Evolutionary conservation across 2,113 vertebrate genomes (phyloP).

Genomic region (Xiphorhynchus elegans): DNA sequence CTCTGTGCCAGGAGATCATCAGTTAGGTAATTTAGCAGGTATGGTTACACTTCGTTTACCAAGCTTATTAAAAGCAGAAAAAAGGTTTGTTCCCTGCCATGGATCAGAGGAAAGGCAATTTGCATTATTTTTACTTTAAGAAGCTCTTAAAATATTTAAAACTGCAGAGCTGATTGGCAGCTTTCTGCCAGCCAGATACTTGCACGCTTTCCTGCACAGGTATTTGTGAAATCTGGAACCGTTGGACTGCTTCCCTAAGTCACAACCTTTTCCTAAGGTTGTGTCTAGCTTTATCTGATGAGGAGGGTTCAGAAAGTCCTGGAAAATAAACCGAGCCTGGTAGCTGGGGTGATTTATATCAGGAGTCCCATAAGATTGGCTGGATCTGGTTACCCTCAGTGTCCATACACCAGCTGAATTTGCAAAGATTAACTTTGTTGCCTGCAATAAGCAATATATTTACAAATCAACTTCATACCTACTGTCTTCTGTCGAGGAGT

Average conservation of each 20-base stretch:
- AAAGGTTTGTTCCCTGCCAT: background rate
- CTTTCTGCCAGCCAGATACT: background rate
- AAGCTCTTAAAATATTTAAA: constrained; percentile 14
- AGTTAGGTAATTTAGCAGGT: constrained; percentile 52
- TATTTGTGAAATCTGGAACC: constrained; percentile 26
- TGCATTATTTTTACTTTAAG: background rate
- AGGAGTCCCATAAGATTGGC: background rate
- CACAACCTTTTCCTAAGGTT: background rate
- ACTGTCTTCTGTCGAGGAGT: background rate
- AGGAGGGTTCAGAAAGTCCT: background rate
- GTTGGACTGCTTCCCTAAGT: background rate
- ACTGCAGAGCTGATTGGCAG: constrained; percentile 8
- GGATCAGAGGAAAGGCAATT: constrained; percentile 2
- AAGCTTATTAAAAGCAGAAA: background rate
- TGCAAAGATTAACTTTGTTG: background rate
- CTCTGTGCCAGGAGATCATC: constrained; percentile 14
- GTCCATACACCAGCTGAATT: background rate
- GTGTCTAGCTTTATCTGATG: background rate
- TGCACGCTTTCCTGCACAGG: background rate
- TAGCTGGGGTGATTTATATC: background rate
- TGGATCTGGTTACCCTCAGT: background rate
- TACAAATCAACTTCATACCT: background rate
- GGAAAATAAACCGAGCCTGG: background rate
- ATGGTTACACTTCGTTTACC: constrained; percentile 25
- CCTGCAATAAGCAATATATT: background rate